phyloP scores from a whole-genome alignment of 1,140 invertebrate genomes.

The Drosophila repleta region DNA sequence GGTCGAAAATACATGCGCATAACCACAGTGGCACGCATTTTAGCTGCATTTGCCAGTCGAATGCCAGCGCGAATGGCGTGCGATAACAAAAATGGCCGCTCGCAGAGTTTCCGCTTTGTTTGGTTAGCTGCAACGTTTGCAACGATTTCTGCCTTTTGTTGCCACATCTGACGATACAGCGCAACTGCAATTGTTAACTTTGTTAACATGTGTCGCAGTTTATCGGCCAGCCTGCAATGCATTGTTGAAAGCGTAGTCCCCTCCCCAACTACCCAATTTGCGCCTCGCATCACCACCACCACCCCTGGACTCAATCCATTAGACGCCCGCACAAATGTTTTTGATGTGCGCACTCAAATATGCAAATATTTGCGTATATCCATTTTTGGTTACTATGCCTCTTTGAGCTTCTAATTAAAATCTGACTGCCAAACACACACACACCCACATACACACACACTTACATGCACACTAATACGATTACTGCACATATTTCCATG shows the following conservation, averaged over 20 bases:
- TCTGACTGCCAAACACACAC: slow-evolving; percentile 48
- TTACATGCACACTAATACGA: not conserved
- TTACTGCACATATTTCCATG: slow-evolving; percentile 32
- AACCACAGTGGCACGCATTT: slow-evolving; percentile 35
- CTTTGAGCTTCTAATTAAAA: slow-evolving; percentile 72
- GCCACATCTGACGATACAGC: slow-evolving; percentile 31
- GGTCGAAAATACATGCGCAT: slow-evolving; percentile 15
- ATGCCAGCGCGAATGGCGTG: slow-evolving; percentile 71
- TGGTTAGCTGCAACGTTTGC: slow-evolving; percentile 69
- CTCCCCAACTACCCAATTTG: not conserved
- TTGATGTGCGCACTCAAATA: slow-evolving; percentile 71
- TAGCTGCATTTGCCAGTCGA: slow-evolving; percentile 28
- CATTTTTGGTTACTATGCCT: slow-evolving; percentile 32
- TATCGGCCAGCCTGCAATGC: slow-evolving; percentile 46
- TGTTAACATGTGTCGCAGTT: slow-evolving; percentile 80
- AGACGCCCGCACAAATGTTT: slow-evolving; percentile 63
- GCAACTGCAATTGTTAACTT: slow-evolving; percentile 64
- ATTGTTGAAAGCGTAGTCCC: slow-evolving; percentile 51
- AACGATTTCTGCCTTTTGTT: slow-evolving; percentile 55
- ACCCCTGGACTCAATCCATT: slow-evolving; percentile 43
- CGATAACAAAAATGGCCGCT: slow-evolving; percentile 80
- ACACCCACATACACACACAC: not conserved
- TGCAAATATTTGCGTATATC: slow-evolving; percentile 77
- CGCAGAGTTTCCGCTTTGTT: slow-evolving; percentile 73
- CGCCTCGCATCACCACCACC: too few relatives aligned